Percentiles rank a stretch among this genome's conserved stretches.
Evolutionary conservation across 2,797 vertebrate genomes (phyloP).

Genomic region (Huso huso): DNA sequence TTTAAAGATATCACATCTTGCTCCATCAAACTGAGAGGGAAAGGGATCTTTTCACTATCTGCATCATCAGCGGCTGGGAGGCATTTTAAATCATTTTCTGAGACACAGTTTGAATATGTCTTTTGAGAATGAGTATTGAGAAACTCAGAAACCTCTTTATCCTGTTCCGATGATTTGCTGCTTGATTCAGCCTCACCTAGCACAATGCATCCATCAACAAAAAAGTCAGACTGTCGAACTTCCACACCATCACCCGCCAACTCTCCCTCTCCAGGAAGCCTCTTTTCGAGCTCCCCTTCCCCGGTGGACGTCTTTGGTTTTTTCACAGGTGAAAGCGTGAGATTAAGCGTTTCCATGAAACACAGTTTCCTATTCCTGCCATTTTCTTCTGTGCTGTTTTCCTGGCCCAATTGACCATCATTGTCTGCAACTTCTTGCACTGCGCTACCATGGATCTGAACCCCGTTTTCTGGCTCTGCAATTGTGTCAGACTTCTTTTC

Average conservation of each 20-base stretch:
- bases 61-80: background rate
- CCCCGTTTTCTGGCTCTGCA: too few relatives aligned
- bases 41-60: background rate
- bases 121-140: background rate
- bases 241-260: background rate
- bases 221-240: slow-evolving; percentile 23
- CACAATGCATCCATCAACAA: slow-evolving; percentile 47
- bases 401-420: slow-evolving; percentile 16
- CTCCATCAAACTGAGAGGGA: too few relatives aligned
- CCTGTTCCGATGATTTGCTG: slow-evolving; percentile 23
- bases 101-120: background rate
- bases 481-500: too few relatives aligned
- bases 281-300: background rate
- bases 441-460: too few relatives aligned
- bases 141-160: background rate
- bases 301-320: slow-evolving; percentile 39
- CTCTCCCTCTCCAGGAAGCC: slow-evolving; percentile 1
- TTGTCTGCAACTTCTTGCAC: slow-evolving; percentile 21
- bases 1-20: too few relatives aligned
- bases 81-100: background rate
- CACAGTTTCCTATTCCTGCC: slow-evolving; percentile 79
- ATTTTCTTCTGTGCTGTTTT: slow-evolving; percentile 42
- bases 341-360: slow-evolving; percentile 94
- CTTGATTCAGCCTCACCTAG: slow-evolving; percentile 45
- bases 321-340: slow-evolving; percentile 90